These are phyloP conservation scores for Germaria angustata DNA, from an alignment of 2,888 invertebrate species.

Conservation along the genomic window DNA sequence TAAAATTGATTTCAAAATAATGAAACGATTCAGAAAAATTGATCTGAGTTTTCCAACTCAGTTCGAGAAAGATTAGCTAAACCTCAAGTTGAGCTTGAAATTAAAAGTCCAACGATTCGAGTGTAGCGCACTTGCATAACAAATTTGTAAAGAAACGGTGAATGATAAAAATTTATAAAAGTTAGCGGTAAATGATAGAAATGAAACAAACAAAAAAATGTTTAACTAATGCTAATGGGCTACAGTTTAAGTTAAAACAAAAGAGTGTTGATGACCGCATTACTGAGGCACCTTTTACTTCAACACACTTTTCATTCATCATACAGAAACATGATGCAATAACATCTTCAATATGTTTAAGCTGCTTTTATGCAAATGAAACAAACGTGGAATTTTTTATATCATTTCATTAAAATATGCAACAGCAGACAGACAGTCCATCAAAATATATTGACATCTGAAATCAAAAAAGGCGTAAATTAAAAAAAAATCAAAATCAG, in stretches of 20 bases:
- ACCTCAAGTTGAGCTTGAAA: neutral
- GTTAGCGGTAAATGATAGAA: constrained; percentile 23
- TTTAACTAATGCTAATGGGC: constrained; percentile 10
- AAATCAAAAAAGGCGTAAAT: neutral
- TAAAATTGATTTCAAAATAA: too few species aligned
- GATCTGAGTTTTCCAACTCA: too few species aligned
- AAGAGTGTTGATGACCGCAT: constrained; percentile 12
- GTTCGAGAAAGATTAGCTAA: too few species aligned
- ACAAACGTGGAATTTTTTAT: neutral
- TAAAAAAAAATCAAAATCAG: neutral
- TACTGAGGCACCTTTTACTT: constrained; percentile 19
- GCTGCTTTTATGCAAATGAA: neutral
- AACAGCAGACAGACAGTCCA: neutral
- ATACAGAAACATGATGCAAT: constrained; percentile 38
- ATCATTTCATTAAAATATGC: neutral
- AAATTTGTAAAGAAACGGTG: constrained; percentile 13
- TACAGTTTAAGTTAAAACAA: neutral
- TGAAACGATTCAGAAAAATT: too few species aligned
- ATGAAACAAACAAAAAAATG: neutral
- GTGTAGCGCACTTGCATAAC: neutral
- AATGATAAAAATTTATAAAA: constrained; percentile 27
- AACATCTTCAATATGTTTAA: neutral
- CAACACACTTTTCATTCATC: constrained; percentile 23
- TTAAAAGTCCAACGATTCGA: neutral
- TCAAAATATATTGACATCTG: neutral